Evolutionary conservation across 2,113 vertebrate genomes (phyloP).

Genomic region (Osmerus mordax): DNA sequence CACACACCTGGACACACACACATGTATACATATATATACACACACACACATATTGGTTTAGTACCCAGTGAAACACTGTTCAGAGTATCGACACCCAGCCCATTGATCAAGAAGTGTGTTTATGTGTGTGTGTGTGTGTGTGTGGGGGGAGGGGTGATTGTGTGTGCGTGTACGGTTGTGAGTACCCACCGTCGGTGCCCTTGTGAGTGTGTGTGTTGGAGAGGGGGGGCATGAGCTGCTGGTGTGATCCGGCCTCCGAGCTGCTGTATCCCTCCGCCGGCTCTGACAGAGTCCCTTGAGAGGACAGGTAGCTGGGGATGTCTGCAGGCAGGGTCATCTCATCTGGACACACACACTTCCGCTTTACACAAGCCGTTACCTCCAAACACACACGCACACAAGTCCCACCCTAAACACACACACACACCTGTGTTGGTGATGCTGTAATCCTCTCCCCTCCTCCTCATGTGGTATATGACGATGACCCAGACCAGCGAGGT

Average conservation of each 20-base stretch:
- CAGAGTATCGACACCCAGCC: background rate
- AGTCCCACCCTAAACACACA: too few species aligned
- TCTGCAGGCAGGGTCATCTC: constrained; percentile 94
- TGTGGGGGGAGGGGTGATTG: background rate
- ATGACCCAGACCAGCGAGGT: constrained; percentile 98
- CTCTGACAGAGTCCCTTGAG: constrained; percentile 93
- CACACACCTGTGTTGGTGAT: constrained; percentile 90
- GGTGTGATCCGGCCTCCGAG: constrained; percentile 94
- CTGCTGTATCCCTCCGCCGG: constrained; percentile 94
- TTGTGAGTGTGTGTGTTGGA: constrained; percentile 82
- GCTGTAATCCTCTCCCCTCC: constrained; percentile 92
- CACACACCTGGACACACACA: constrained; percentile 66
- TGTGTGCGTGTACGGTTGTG: too few species aligned
- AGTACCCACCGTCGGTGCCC: constrained; percentile 78
- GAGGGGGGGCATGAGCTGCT: constrained; percentile 92
- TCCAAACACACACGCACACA: background rate
- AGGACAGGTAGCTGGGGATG: constrained; percentile 96
- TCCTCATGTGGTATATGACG: constrained; percentile 97
- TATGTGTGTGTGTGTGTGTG: background rate
- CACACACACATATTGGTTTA: background rate
- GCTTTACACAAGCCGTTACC: background rate
- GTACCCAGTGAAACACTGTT: too few species aligned
- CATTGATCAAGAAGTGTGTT: background rate
- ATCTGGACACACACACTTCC: constrained; percentile 69
- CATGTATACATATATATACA: background rate